Evolutionary conservation across 2,113 vertebrate genomes (phyloP), one percentile per base, ranked within the genome.

Genomic region (Rhinolophus sinicus): DNA sequence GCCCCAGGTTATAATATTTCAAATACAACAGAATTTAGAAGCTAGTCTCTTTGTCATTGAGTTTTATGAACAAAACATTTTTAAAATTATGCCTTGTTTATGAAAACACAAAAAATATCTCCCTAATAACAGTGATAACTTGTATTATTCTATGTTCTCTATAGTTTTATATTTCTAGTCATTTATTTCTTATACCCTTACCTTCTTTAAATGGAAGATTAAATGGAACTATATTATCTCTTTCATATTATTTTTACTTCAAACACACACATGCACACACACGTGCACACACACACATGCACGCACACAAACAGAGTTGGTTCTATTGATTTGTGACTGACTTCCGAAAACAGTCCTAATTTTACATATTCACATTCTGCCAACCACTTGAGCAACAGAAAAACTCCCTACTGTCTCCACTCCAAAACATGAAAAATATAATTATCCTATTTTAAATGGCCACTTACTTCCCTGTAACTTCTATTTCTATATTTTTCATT

Each of bases 1-100:
- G 97, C 96, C 93, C 35, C 58, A 64, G 91, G 94, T 78, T 77
- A 75, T 47, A 92, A 93, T 77, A 91, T 96, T 96, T 96, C 94
- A 94, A 67, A 91, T 38, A 56, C 30, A 80, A 15, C 9, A 97
- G 47, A 96, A 33, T 33, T 83, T 91, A 83, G 56, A 30, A 72
- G 19, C 28, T 56, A 95, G 19, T 3, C 47, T 95, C 89, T 54
- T 93, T 50, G 40, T 93, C 52, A 82, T 0, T 82, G 1, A 6
- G 67, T 87, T 95, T 90, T 12, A 86, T 65, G 16, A 78, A 67
- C 6, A 90, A 76, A 91, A 75, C 21, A 83, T 26, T 90, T 4
- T 50, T 83, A 78, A 35, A 95, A 96, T 94, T 30, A 73, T 0
- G n/a, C 28, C 50, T 64, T 14, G 8, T 26, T 92, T 87, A 9